Conservation (phyloP, 1,140 invertebrate species). For the Ostrea edulis region DNA sequence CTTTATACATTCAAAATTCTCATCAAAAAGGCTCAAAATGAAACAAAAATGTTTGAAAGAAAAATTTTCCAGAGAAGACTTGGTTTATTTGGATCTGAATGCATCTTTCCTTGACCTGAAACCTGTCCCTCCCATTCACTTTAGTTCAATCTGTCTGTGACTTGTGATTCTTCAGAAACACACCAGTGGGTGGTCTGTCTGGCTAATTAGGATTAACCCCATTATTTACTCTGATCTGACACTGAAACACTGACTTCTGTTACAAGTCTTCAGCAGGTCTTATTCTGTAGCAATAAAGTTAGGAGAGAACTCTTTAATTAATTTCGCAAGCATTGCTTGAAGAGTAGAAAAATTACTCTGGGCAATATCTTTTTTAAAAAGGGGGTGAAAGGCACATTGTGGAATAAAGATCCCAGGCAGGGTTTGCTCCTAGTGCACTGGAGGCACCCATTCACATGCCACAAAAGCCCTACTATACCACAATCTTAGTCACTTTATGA, state of each 20-base stretch:
- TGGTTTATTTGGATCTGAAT: background rate
- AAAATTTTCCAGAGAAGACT: background rate
- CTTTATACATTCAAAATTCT: background rate
- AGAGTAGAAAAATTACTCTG: too few species aligned
- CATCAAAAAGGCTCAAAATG: background rate
- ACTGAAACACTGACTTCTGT: background rate
- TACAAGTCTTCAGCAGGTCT: background rate
- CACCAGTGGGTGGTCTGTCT: constrained; percentile 27
- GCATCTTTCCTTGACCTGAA: background rate
- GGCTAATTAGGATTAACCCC: background rate
- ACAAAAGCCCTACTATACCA: background rate
- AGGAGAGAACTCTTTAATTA: background rate
- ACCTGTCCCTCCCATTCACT: background rate
- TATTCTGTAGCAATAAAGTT: background rate
- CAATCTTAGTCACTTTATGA: background rate
- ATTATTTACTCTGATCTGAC: background rate
- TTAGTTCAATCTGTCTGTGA: background rate
- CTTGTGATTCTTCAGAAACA: background rate
- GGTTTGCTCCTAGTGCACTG: background rate
- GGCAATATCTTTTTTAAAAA: too few species aligned
- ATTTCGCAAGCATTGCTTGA: background rate
- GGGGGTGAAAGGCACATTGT: background rate
- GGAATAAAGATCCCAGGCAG: background rate
- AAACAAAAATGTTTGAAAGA: background rate
- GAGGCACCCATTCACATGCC: background rate